Evolutionary conservation across 2,888 invertebrate genomes (phyloP).

Genomic region (Mythimna lalbum): DNA sequence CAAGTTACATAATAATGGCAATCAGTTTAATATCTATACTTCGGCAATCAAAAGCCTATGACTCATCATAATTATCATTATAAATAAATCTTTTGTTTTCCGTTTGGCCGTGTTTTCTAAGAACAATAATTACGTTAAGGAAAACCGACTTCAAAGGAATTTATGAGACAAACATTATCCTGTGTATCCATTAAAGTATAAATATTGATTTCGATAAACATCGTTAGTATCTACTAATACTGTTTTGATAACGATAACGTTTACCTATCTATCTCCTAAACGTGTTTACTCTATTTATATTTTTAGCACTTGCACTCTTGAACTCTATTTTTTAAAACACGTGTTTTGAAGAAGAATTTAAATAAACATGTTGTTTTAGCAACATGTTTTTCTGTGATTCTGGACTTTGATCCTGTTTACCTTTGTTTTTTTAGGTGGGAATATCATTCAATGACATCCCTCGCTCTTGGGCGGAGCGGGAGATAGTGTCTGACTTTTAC

Average conservation of each 20-base stretch:
- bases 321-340: background rate
- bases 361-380: no score
- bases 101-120: conserved; percentile 29
- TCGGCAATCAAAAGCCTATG: conserved; percentile 3
- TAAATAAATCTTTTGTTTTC: conserved; percentile 27
- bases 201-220: conserved; percentile 21
- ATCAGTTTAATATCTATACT: conserved; percentile 25
- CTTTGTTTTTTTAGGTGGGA: no score
- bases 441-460: no score
- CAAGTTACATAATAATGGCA: conserved; percentile 7
- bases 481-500: no score
- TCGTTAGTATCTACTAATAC: conserved; percentile 6
- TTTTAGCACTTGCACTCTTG: background rate
- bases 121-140: conserved; percentile 43
- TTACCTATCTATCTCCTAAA: conserved; percentile 12
- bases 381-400: background rate
- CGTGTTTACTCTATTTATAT: conserved; percentile 9
- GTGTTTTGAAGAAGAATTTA: no score
- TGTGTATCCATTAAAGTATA: conserved; percentile 9
- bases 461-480: no score
- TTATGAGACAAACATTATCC: conserved; percentile 30
- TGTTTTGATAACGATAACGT: conserved; percentile 14
- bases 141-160: conserved; percentile 31
- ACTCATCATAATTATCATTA: conserved; percentile 20
- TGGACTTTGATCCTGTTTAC: background rate